Evolutionary conservation across 1,140 invertebrate species (phyloP).

Genomic region (Belonocnema kinseyi): DNA sequence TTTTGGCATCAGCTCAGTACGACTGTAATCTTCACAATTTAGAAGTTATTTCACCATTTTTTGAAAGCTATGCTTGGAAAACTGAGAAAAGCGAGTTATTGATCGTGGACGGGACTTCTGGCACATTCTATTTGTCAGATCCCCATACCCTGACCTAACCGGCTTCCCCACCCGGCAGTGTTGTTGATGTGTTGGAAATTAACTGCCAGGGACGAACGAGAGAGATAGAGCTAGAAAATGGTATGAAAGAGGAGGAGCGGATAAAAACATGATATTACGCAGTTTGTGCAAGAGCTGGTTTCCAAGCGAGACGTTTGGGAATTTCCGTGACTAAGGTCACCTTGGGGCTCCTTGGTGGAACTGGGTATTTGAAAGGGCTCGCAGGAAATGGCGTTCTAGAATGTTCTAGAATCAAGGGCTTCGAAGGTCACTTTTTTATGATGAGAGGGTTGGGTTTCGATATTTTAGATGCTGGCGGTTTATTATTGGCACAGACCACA

Average conservation of each 20-base stretch:
- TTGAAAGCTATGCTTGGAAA: not conserved
- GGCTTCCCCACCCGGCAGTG: constrained; percentile 49
- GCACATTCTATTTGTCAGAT: constrained; percentile 63
- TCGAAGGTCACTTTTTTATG: not conserved
- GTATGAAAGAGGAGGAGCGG: constrained; percentile 38
- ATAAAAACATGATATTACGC: constrained; percentile 49
- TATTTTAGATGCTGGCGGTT: not conserved
- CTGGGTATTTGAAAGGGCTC: not conserved
- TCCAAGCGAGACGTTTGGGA: constrained; percentile 34
- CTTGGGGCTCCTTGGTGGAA: not conserved
- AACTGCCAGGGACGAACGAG: constrained; percentile 1
- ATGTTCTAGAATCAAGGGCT: not conserved
- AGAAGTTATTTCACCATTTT: constrained; percentile 15
- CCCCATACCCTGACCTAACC: constrained; percentile 43
- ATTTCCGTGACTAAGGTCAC: not conserved
- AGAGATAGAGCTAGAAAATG: not conserved
- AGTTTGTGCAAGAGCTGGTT: constrained; percentile 43
- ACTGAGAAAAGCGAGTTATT: constrained; percentile 57
- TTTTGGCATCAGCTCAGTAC: not conserved
- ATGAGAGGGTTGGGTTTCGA: not conserved
- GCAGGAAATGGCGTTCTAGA: no score
- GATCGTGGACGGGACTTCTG: constrained; percentile 68
- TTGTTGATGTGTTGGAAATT: constrained; percentile 44
- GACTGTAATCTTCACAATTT: not conserved
- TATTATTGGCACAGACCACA: constrained; percentile 2